Base-by-base conservation (phyloP, 2,888 invertebrate genomes). In the Bellardia pandia region DNA sequence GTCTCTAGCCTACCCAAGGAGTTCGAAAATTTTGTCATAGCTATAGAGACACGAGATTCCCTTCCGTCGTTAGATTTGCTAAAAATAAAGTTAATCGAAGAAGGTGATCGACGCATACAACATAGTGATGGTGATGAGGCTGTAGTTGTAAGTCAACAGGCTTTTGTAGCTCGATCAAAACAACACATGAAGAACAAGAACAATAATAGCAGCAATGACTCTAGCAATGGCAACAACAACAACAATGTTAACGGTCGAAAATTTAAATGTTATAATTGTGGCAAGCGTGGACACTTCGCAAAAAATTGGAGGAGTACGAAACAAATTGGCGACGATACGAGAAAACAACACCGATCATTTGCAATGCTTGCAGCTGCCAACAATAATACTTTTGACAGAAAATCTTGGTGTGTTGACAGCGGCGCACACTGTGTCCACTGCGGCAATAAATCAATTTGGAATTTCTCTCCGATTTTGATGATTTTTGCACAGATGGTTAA, bases 11-110 rank as follows among this genome's bases (percentile, higher is more conserved):
- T 86, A 5, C 80, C 79, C 11, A 51, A 71, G 16, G 45, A 69
- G 0, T 87, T 60, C 48, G 81, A 84, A 16, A 81, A 72, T 33
- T 84, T 87, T 33, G 62, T 87, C n/a, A 66, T 85, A 11, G 87
- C 87, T 3, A 78, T 87, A n/a, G 79, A 83, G 58, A 79, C 83
- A 2, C 60, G 79, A 2, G 82, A 86, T 40, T 16, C 11, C 48
- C 74, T 86, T 3, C 86, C 86, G 1, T 33, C 3, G 6, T 77
- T 68, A 11, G 42, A n/a, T 42, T 8, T 60, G 2, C 42, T 80
- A 2, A 80, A 85, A n/a, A 5, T 45, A 14, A 82, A 86, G 16
- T 53, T 82, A 37, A 13, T 75, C 14, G 79, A 81, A 76, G 71
- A 82, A 71, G 76, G 58, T 9, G 51, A 77, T 13, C 48, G 48